Evolutionary conservation across 2,113 vertebrate species (phyloP), one percentile per base, ranked within the genome.

Genomic region (Galeopterus variegatus): DNA sequence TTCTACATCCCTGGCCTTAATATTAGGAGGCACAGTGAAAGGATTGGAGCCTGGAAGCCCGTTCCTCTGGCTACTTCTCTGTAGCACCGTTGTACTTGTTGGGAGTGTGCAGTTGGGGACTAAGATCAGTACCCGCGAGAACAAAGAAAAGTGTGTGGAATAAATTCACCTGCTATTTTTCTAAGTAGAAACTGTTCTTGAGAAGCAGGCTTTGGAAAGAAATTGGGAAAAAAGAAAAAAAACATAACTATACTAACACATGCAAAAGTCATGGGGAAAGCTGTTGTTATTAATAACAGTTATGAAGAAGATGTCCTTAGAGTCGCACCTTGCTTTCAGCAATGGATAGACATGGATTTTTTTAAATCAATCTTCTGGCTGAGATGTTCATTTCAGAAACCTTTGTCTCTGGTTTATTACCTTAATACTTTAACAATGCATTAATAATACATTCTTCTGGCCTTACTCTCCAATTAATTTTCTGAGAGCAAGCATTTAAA

Each of bases 401-500:
- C 48, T 64, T 89, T 62, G 64, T 88, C 80, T 93, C 65, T 73
- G 69, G 83, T 95, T 96, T 96, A 92, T 96, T 88, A 81, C 54
- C 77, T 94, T 90, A 95, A 94, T 94, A 87, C 76, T 94, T 94
- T 93, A 96, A 95, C 93, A 85, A 41, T 76, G 18, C 73, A 80
- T 91, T 96, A 80, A 90, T 73, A 86, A 60, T 72, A 23, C 21
- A 60, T 91, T 95, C 92, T 80, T 94, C 70, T 94, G 90, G 58
- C 52, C 80, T 92, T 67, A 21, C 11, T 85, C 72, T 48, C 72
- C 56, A 85, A 87, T 96, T 97, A 97, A 94, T 90, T 96, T 95
- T 92, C 89, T 89, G 18, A 92, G 95, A 76, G 93, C 85, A 93
- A 94, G 88, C 79, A 88, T 69, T 94, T 96, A 97, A 96, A 89